These are phyloP conservation scores for Odobenus rosmarus DNA, from an alignment of 2,113 vertebrate genomes.

Conservation along the genomic window DNA sequence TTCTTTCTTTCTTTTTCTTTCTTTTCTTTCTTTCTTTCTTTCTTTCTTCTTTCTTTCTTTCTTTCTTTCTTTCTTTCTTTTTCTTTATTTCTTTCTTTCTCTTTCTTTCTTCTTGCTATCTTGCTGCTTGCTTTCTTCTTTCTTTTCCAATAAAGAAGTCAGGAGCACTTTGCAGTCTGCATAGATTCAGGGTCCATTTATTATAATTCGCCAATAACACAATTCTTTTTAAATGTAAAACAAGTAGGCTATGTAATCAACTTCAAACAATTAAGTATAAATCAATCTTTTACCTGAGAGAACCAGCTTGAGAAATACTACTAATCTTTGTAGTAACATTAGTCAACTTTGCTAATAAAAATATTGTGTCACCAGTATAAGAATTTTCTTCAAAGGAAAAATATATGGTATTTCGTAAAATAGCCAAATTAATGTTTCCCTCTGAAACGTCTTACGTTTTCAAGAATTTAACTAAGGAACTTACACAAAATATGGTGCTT, in stretches of 20 bases:
- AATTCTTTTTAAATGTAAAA: slow-evolving; percentile 58
- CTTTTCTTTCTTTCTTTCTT: neutral
- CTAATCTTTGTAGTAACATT: neutral
- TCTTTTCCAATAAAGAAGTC: neutral
- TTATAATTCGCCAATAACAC: slow-evolving; percentile 16
- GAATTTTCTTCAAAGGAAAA: neutral
- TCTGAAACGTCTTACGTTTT: neutral
- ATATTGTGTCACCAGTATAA: neutral
- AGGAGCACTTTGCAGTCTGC: neutral
- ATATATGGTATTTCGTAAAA: neutral
- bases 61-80: neutral
- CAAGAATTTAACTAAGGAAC: neutral
- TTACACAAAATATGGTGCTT: neutral
- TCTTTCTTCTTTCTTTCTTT: neutral
- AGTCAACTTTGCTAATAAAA: slow-evolving; percentile 30
- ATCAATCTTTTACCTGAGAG: neutral
- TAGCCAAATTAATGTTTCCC: neutral
- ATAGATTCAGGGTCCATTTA: neutral
- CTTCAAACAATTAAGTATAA: slow-evolving; percentile 56
- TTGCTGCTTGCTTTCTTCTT: neutral
- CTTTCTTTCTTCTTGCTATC: neutral
- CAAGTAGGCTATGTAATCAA: slow-evolving; percentile 35
- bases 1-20: too few relatives aligned
- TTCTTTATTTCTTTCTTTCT: too few relatives aligned
- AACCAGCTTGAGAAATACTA: neutral